Evolutionary conservation across 2,888 invertebrate species (phyloP).

Genomic region (Clitarchus hookeri): DNA sequence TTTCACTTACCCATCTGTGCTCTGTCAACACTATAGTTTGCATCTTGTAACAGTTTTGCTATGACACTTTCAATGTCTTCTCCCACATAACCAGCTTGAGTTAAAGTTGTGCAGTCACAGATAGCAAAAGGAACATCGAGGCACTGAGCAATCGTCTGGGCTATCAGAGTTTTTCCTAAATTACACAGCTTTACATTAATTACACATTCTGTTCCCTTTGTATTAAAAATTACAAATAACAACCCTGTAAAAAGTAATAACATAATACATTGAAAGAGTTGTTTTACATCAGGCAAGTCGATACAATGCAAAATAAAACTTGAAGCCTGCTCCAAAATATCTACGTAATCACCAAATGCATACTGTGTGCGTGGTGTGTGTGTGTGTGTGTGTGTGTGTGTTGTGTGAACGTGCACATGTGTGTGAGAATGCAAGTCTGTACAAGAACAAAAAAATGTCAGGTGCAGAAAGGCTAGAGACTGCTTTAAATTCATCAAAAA

Average conservation of each 20-base stretch:
- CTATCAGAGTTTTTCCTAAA: constrained; percentile 94
- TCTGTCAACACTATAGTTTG: constrained; percentile 95
- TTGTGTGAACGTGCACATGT: too few relatives aligned
- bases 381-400: too few relatives aligned
- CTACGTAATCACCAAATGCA: too few relatives aligned
- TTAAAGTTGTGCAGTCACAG: constrained; percentile 96
- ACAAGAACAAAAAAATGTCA: too few relatives aligned
- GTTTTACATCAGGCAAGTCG: too few relatives aligned
- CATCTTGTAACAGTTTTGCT: constrained; percentile 93
- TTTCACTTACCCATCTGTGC: constrained; percentile 77
- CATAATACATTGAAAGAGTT: not conserved
- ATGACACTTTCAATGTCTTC: constrained; percentile 99
- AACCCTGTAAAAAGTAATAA: not conserved
- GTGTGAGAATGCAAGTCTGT: too few relatives aligned
- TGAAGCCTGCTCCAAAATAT: too few relatives aligned
- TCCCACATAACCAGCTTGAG: constrained; percentile 98
- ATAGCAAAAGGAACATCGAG: constrained; percentile 99
- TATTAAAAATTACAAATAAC: not conserved
- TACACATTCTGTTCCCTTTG: not conserved
- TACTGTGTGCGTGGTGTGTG: too few relatives aligned
- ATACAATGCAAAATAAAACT: too few relatives aligned
- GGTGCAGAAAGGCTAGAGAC: too few relatives aligned
- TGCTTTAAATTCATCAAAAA: too few relatives aligned
- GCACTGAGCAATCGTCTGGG: constrained; percentile 96
- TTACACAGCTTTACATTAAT: constrained; percentile 10